Conservation (phyloP, 2,113 vertebrate genomes). For the Peromyscus maniculatus region DNA sequence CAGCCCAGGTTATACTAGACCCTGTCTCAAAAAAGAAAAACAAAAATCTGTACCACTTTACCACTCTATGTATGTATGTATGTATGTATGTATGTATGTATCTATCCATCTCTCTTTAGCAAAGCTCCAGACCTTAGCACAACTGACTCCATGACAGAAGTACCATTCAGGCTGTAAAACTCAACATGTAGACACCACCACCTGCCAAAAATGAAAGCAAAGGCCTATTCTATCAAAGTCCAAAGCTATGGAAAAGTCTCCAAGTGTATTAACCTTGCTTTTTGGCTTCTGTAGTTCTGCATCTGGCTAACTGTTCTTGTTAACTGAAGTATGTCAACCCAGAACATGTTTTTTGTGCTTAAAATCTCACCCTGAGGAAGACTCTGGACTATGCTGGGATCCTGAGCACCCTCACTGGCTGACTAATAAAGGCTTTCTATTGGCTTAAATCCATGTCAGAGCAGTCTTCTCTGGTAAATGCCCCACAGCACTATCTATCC, state of each 20-base stretch:
- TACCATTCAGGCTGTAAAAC: neutral
- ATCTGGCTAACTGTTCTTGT: neutral
- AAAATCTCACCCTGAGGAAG: neutral
- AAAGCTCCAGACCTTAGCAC: neutral
- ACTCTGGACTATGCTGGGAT: neutral
- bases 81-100: neutral
- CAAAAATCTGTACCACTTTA: neutral
- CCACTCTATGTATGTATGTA: neutral
- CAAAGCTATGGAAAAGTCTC: neutral
- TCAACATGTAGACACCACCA: neutral
- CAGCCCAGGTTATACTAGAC: neutral
- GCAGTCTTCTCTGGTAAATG: neutral
- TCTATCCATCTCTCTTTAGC: neutral
- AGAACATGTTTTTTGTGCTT: neutral
- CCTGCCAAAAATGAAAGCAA: neutral
- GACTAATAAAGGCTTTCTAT: neutral
- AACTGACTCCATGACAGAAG: neutral
- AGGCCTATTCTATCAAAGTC: neutral
- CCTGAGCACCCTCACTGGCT: neutral
- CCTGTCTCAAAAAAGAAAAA: neutral
- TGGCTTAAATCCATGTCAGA: neutral
- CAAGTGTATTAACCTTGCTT: neutral
- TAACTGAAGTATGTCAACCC: neutral
- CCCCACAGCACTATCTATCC: neutral
- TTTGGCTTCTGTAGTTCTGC: neutral